Base-by-base conservation (phyloP, 92 coral and sea anemone genomes). In the Isaurus tuberculatus region DNA sequence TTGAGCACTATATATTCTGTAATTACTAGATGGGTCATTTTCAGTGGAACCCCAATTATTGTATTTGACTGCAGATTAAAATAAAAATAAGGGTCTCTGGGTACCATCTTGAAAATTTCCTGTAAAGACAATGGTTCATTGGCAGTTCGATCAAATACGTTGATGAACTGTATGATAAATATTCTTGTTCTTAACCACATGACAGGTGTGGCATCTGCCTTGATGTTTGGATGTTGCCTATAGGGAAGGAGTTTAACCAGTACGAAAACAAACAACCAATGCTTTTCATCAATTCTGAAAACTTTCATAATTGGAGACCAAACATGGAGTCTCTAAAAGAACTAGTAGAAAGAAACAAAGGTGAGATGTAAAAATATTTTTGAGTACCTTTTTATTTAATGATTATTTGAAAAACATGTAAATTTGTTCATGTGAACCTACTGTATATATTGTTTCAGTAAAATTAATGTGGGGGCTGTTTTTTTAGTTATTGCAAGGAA, bases 201-300 rank as follows among this genome's bases (percentile, higher is more conserved):
- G 29, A 17, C 57, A 97, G 98, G 64, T 94, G 99, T 80, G 99
- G 99, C 30, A 86, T 97, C 15, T 98, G 91, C 40, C 86, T 97
- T 5, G 99, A 97, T 81, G 91, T 95, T 15, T 97, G 99, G 99
- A 97, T 94, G 98, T 84, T 97, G 8, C 99, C 99, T 3, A 70
- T 97, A 1, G 98, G 97, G 29, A 84, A 90, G 44, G 98, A 94
- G 27, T 84, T 94, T 30, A 81, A 80, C 43, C 77, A 89, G 15
- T 86, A 87, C 51, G 84, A 91, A 23, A 42, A 94, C 22, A 71
- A 87, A 28, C 99, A 94, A 66, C 98, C 99, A 33, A 57, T 94
- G 25, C 86, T 97, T 29, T 94, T 97, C 79, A 83, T 97, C 48
- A 97, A 97, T 53, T 77, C 99, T 14, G 89, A 92, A 51, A 87